phyloP scores from a whole-genome alignment of 1,140 invertebrate genomes.

The Zaprionus vittiger region DNA sequence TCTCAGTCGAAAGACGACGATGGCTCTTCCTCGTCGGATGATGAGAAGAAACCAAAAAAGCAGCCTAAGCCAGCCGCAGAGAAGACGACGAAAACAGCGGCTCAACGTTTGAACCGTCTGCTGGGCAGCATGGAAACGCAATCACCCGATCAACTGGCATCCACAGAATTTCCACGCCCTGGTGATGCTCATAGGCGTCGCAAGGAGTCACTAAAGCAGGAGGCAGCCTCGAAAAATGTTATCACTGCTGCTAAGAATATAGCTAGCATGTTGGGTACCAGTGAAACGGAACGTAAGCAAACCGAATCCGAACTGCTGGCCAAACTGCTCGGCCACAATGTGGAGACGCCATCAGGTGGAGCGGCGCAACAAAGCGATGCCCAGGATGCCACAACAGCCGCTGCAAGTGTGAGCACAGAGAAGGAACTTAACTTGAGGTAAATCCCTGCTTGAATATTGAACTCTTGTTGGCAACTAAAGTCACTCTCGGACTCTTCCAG shows the following conservation, averaged over 20 bases:
- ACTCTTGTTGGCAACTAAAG: background rate
- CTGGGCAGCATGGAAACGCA: conserved; percentile 75
- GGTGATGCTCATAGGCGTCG: conserved; percentile 65
- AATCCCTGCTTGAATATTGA: background rate
- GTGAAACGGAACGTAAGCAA: conserved; percentile 86
- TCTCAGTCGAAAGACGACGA: conserved; percentile 70
- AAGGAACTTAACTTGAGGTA: conserved; percentile 77
- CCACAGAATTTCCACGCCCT: conserved; percentile 61
- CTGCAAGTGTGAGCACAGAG: conserved; percentile 13
- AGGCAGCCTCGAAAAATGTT: conserved; percentile 66
- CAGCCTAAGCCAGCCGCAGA: conserved; percentile 27
- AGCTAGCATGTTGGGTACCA: conserved; percentile 88
- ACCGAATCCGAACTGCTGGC: conserved; percentile 91
- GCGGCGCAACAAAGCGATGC: conserved; percentile 4
- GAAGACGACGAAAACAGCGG: conserved; percentile 57
- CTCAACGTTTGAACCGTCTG: conserved; percentile 69
- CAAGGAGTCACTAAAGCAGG: conserved; percentile 61
- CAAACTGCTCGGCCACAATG: conserved; percentile 86
- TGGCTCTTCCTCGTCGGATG: conserved; percentile 66
- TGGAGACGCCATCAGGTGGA: conserved; percentile 74
- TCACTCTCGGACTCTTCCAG: conserved; percentile 79
- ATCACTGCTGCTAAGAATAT: conserved; percentile 88
- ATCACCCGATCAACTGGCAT: conserved; percentile 51
- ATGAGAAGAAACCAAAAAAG: conserved; percentile 64
- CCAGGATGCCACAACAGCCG: conserved; percentile 6